Evolutionary conservation across 2,888 invertebrate species (phyloP), one percentile per base, ranked within the genome.

Genomic region (Mongoloraphidia duomilia): DNA sequence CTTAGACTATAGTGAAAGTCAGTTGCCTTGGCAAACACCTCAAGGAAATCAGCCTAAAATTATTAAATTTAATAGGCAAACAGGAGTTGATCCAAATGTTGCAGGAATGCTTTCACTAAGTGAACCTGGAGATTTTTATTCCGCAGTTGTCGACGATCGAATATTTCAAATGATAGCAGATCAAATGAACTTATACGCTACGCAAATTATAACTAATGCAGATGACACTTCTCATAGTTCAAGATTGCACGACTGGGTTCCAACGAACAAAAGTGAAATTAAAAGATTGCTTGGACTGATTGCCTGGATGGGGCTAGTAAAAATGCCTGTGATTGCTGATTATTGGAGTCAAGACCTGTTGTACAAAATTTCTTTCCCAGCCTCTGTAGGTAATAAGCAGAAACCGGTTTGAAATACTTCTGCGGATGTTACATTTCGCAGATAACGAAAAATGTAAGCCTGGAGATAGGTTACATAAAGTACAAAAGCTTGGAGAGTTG

Each of bases 371-470:
- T 44, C 50, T 14, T 53, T 56, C 47, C 47, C 54, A 41, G 33
- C 46, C 41, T 38, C 47, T 35, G 47, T 50, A 40, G 54, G 47
- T 50, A 40, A 55, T 55, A 53, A 48, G 48, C 44, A 38, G 52
- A 47, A 55, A 55, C 38, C 38, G 55, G 35, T 55, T 55, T 44
- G 54, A 55, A 52, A 39, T 55, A 34, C 48, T 55, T 39, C 45
- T 55, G 47, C 48, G 50, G 41, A 54, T 54, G 49, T 39, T 54
- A 41, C 55, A 55, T 46, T 55, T 54, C 43, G 45, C 44, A 17
- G 44, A 56, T 34, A 57, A 56, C 42, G 47, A 49, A 46, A 46
- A 44, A 43, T 47, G 44, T 46, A 40, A 35, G 39, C 34, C 44
- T 38, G 48, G 49, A 44, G 48, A 53, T 43, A 47, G 49, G 12